Base-by-base conservation (phyloP, 1,140 invertebrate species). In the Helicoverpa armigera region DNA sequence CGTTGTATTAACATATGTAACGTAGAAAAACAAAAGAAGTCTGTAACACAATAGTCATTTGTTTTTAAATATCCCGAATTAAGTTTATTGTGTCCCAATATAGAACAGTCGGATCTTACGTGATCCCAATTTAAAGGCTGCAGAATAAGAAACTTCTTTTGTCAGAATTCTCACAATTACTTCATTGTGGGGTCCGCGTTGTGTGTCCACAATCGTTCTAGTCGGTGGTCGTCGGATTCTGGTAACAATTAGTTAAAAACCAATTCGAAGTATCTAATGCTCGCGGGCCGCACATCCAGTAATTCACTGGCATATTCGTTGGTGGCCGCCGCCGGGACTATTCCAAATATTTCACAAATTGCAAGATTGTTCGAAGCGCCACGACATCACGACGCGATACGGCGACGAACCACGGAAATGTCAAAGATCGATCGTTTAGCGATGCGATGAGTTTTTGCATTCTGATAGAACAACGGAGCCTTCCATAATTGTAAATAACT, bases 291-390 rank as follows among this genome's bases (percentile, higher is more conserved):
- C 58, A 48, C 48, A 50, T 65, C 12, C 87, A 48, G 83, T 88
- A 76, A 79, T 81, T 61, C 83, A 43, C 74, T 74, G 31, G 5
- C 29, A 72, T 79, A 78, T 75, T 87, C 90, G 91, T 92, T 91
- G 91, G 92, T 94, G 92, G 92, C 87, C 91, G 82, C 72, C 74
- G 87, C 80, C 86, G 81, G 80, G 83, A 85, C 84, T 88, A 94
- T 94, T 92, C 87, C 87, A 93, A 92, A 92, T 91, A 92, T 94
- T 91, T 86, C 82, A 87, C 90, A 94, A 94, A 92, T 92, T 93
- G 89, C 88, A 88, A 88, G 87, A 89, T 90, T 86, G 88, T 87
- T 83, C 72, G 83, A 85, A 84, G 80, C 75, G 84, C 86, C 87
- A 77, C 84, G 89, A 90, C 87, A 84, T 83, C 83, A 86, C 85